These are phyloP conservation scores for Elephas maximus DNA, from an alignment of 2,113 vertebrate species.

Conservation along the genomic window DNA sequence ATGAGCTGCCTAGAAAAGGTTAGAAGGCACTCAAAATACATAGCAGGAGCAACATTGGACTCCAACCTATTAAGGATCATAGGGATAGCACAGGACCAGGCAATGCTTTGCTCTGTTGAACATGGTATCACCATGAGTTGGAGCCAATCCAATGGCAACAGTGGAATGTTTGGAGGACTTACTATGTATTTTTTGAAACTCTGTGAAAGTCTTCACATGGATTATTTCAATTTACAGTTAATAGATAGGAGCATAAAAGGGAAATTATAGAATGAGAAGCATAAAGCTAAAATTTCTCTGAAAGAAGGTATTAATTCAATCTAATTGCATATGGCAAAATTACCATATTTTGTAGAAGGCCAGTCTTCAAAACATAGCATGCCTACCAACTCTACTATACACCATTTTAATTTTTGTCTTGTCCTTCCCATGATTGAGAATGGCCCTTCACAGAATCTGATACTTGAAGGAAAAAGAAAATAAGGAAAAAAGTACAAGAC, in stretches of 20 bases:
- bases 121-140: neutral
- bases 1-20: neutral
- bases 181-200: neutral
- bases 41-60: neutral
- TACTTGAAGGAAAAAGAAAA: conserved; percentile 2
- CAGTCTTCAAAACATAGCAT: neutral
- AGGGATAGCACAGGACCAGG: neutral
- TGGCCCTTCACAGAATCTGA: neutral
- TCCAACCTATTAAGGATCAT: neutral
- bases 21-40: neutral
- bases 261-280: neutral
- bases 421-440: neutral
- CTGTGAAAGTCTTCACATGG: neutral
- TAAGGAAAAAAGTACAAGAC: neutral
- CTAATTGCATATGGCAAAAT: neutral
- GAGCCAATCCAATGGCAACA: neutral
- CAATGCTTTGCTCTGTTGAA: too few species aligned
- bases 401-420: neutral
- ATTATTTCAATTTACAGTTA: neutral
- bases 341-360: neutral
- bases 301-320: neutral
- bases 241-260: neutral
- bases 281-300: neutral
- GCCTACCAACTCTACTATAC: neutral
- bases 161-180: neutral